phyloP scores from a whole-genome alignment of 2,797 vertebrate species.

The Falco naumanni region DNA sequence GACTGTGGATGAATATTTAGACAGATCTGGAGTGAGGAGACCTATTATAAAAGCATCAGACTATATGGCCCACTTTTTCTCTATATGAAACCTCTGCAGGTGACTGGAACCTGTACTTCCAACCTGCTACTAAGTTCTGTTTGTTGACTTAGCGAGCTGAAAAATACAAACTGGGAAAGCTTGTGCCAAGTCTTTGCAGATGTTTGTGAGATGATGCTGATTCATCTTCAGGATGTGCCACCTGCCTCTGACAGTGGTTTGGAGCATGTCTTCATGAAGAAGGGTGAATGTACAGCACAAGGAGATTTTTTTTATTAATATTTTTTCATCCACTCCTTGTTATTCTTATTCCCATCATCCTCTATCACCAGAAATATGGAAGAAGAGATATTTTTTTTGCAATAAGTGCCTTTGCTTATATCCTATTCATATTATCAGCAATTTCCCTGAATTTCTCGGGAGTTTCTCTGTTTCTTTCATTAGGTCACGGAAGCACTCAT shows the following conservation, averaged over 20 bases:
- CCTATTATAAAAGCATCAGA: background rate
- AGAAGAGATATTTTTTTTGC: background rate
- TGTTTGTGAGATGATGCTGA: constrained; percentile 39
- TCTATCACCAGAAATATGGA: background rate
- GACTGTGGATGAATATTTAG: background rate
- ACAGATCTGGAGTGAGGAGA: background rate
- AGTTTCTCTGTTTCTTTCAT: background rate
- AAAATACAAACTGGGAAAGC: background rate
- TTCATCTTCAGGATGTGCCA: constrained; percentile 67
- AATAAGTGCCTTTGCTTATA: background rate
- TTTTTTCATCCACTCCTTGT: background rate
- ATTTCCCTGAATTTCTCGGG: background rate
- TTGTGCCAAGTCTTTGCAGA: constrained; percentile 62
- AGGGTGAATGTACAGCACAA: background rate
- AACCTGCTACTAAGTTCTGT: constrained; percentile 13
- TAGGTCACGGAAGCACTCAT: background rate
- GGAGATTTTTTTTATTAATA: background rate
- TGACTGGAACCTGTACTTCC: constrained; percentile 1
- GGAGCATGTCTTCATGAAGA: constrained; percentile 22
- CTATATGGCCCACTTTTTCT: background rate
- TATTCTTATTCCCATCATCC: background rate
- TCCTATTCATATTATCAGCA: background rate
- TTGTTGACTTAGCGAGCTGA: constrained; percentile 20
- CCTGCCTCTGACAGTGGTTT: constrained; percentile 33
- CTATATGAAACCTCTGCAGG: constrained; percentile 27